phyloP scores from a whole-genome alignment of 2,888 invertebrate species.

The Drosophila cracens region DNA sequence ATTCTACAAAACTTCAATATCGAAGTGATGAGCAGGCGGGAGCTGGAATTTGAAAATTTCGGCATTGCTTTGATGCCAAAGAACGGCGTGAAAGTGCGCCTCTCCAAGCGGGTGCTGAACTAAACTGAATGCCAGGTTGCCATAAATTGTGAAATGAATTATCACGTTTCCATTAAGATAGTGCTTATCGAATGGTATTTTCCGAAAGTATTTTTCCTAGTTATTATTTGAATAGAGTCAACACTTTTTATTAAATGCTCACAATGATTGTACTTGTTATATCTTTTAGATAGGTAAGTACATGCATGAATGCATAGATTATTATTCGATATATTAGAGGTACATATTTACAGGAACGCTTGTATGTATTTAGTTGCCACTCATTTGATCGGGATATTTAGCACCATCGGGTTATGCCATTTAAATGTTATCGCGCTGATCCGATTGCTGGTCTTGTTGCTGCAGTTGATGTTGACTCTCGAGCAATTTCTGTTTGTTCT shows the following conservation, averaged over 20 bases:
- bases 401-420: background rate
- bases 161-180: constrained; percentile 6
- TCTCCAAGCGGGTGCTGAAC: constrained; percentile 50
- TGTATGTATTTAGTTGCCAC: constrained; percentile 29
- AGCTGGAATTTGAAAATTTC: constrained; percentile 70
- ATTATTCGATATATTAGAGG: constrained; percentile 13
- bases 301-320: constrained; percentile 2
- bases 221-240: constrained; percentile 40
- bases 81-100: constrained; percentile 72
- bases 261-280: constrained; percentile 42
- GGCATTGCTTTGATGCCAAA: constrained; percentile 76
- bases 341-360: constrained; percentile 49
- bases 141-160: constrained; percentile 10
- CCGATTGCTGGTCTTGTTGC: constrained; percentile 52
- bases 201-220: background rate
- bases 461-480: constrained; percentile 57
- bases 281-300: constrained; percentile 34
- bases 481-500: constrained; percentile 83
- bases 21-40: constrained; percentile 62
- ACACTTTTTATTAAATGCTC: constrained; percentile 62
- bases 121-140: background rate
- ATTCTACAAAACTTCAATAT: constrained; percentile 74
- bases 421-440: constrained; percentile 64
- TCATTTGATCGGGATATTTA: constrained; percentile 9
- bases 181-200: constrained; percentile 18